Percentiles rank a stretch among this genome's conserved stretches.
Conservation (phyloP, 2,113 vertebrate genomes). For the Strix uralensis region DNA sequence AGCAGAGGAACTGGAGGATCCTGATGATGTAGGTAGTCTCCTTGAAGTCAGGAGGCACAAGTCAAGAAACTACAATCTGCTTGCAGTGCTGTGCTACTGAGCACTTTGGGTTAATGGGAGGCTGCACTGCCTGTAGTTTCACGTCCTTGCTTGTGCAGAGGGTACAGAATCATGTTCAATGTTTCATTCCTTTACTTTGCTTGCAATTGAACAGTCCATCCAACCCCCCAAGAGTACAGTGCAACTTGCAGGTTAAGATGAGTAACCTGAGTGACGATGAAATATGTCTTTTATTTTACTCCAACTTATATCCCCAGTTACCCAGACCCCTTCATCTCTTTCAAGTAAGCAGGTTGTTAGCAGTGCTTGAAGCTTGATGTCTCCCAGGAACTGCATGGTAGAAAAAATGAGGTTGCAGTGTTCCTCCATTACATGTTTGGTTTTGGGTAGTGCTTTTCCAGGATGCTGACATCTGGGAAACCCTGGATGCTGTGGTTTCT, state of each 20-base stretch:
- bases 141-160: neutral
- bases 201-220: neutral
- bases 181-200: neutral
- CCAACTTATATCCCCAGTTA: neutral
- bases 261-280: neutral
- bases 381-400: neutral
- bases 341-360: neutral
- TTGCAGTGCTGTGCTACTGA: fast-evolving
- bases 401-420: neutral
- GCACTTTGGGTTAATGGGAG: neutral
- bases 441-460: neutral
- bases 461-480: neutral
- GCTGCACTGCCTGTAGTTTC: neutral
- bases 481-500: neutral
- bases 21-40: slow-evolving; percentile 66
- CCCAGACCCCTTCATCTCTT: neutral
- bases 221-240: neutral
- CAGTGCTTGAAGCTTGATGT: neutral
- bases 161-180: neutral
- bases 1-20: slow-evolving; percentile 67
- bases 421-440: neutral
- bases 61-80: neutral
- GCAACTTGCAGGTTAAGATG: neutral
- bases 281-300: neutral
- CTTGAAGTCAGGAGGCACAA: neutral